Base-by-base conservation (phyloP, 2,113 vertebrate genomes). In the Stictonetta naevosa region DNA sequence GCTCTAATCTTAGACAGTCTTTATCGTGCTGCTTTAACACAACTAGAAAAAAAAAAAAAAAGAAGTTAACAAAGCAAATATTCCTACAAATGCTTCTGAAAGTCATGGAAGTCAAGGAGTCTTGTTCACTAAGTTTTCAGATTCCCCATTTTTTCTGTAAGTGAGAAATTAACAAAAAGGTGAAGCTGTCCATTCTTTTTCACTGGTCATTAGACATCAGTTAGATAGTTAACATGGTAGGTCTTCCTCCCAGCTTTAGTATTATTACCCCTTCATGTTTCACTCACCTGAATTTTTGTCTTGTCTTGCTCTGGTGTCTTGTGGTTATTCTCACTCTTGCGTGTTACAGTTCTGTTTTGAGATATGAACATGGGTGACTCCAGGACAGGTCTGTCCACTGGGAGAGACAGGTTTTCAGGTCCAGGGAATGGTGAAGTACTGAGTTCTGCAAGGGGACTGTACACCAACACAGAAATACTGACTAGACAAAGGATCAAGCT, bases 281-380 rank as follows among this genome's bases (percentile, higher is more conserved):
- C 59, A 19, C 76, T 94, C 62, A 97, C 96, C 96, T 96, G 92
- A 60, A 42, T 60, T 66, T 74, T 58, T 67, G 59, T 83, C 86
- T 94, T 82, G 76, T 56, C 90, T 93, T 87, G 96, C 13, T 53
- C 48, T 53, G 14, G 13, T 16, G 13, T 22, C 53, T 23, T 92
- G 26, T 15, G 81, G 11, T 50, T 34, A 22, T 60, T 93, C 17
- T 83, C 23, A 10, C 15, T 90, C 29, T 56, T 83, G 19, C 78
- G 94, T 71, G n/a, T 42, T 67, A 8, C 34, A 67, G 64, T 44
- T 23, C 46, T 17, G 23, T 23, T 74, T 87, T 66, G 80, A 83
- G 36, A 9, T 31, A 42, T 3, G 13, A 74, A n/a, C n/a, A 20
- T 83, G 36, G 40, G 36, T 74, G 64, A 40, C 48, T 78, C 40